These are phyloP conservation scores for Eupeodes corollae DNA, from an alignment of 1,140 invertebrate species.

Conservation along the genomic window DNA sequence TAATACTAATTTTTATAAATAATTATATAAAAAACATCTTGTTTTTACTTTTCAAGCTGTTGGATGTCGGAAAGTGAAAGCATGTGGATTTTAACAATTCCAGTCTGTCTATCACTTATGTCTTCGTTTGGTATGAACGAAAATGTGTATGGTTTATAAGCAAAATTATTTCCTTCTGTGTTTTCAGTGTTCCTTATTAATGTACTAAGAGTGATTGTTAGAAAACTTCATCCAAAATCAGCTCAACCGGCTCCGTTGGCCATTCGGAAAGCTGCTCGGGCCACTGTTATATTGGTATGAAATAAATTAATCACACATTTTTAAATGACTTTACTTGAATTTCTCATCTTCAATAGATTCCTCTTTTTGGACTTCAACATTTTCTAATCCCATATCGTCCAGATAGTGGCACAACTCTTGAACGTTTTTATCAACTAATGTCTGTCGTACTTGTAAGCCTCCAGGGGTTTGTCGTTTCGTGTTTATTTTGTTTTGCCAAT, in stretches of 20 bases:
- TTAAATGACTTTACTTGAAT: not conserved
- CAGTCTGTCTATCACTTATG: constrained; percentile 55
- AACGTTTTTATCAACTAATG: constrained; percentile 60
- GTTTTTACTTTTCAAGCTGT: constrained; percentile 44
- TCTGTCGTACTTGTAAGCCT: constrained; percentile 69
- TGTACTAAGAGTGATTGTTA: constrained; percentile 69
- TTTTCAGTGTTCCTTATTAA: constrained; percentile 74
- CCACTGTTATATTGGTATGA: constrained; percentile 63
- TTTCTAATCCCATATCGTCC: constrained; percentile 71
- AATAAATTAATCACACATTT: not conserved
- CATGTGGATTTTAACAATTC: constrained; percentile 55
- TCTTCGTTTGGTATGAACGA: constrained; percentile 36
- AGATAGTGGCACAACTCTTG: constrained; percentile 46
- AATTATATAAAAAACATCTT: too few relatives aligned
- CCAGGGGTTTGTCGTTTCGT: constrained; percentile 76
- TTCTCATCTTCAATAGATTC: constrained; percentile 32
- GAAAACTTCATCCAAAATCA: constrained; percentile 61
- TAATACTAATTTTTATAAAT: too few relatives aligned
- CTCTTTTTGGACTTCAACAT: constrained; percentile 66
- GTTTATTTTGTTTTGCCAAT: constrained; percentile 85
- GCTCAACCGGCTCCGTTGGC: constrained; percentile 42
- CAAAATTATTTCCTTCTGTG: constrained; percentile 14
- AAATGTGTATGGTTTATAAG: not conserved
- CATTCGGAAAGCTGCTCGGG: constrained; percentile 45
- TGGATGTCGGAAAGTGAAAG: constrained; percentile 59